These are phyloP conservation scores for Noctilio leporinus DNA, from an alignment of 2,113 vertebrate genomes.

Conservation along the genomic window DNA sequence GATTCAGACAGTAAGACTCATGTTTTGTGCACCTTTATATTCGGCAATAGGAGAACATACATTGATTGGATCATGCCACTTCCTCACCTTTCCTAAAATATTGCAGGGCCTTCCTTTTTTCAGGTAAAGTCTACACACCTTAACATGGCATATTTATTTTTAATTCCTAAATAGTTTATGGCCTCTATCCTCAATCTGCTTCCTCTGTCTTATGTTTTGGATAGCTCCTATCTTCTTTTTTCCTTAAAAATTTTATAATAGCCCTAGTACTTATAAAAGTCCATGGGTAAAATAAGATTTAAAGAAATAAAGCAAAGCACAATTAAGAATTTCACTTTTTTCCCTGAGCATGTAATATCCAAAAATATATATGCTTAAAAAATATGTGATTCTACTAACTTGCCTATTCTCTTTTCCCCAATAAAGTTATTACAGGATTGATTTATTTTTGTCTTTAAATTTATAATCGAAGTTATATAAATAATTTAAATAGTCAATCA, in stretches of 20 bases:
- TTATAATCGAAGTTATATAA: not conserved
- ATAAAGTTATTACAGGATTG: not conserved
- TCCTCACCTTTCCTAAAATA: not conserved
- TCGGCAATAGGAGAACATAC: not conserved
- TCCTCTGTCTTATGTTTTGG: not conserved
- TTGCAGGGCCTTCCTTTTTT: not conserved
- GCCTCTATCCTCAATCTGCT: not conserved
- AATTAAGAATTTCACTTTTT: slow-evolving; percentile 13
- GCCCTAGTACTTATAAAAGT: not conserved
- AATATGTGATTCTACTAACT: not conserved
- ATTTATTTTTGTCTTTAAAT: slow-evolving; percentile 31
- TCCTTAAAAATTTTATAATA: not conserved
- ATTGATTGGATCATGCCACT: not conserved
- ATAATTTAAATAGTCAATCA: slow-evolving; percentile 7
- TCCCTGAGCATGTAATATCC: slow-evolving; percentile 2
- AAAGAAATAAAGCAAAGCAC: not conserved
- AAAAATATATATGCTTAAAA: slow-evolving; percentile 27
- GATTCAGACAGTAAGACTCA: not conserved
- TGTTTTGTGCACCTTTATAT: not conserved
- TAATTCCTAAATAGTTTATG: not conserved
- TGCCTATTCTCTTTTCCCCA: not conserved
- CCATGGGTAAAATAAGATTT: not conserved
- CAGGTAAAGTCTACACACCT: not conserved
- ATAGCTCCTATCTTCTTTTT: not conserved
- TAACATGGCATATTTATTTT: not conserved